A percentile compares a stretch with the other conserved stretches of the same genome.
Conservation (phyloP, 2,888 invertebrate species). For the Metalampra italica region DNA sequence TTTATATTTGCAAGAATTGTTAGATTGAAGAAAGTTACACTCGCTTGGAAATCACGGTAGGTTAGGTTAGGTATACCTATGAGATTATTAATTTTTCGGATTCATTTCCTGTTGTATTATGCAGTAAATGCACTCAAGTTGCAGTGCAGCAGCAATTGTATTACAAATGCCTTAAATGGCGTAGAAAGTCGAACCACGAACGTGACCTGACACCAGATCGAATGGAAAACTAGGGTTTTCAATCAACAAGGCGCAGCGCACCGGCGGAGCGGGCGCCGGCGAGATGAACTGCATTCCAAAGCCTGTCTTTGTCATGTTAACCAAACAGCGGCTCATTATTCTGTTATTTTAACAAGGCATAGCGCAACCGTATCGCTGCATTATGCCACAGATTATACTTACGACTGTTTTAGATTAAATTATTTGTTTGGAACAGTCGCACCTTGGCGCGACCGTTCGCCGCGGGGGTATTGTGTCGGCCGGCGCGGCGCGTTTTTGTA, state of each 20-base stretch:
- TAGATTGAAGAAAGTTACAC: too few relatives aligned
- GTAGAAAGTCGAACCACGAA: conserved; percentile 32
- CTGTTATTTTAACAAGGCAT: conserved; percentile 73
- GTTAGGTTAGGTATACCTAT: too few relatives aligned
- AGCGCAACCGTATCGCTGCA: conserved; percentile 20
- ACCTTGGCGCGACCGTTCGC: conserved; percentile 32
- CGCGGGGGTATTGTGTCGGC: conserved; percentile 50
- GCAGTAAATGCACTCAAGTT: neutral
- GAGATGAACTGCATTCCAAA: conserved; percentile 62
- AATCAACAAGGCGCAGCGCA: conserved; percentile 27
- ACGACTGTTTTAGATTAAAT: conserved; percentile 23
- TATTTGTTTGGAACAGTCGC: conserved; percentile 23
- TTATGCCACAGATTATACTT: conserved; percentile 2
- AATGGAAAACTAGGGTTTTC: conserved; percentile 54
- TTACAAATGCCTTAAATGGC: conserved; percentile 30
- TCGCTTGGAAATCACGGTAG: too few relatives aligned
- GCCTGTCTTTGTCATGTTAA: conserved; percentile 68
- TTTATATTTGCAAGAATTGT: too few relatives aligned
- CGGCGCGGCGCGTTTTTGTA: conserved; percentile 56
- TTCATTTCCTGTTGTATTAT: neutral
- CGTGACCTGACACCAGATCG: conserved; percentile 63
- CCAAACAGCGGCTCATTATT: conserved; percentile 68
- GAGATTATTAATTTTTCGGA: neutral
- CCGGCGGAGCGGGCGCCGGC: conserved; percentile 44
- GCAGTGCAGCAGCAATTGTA: conserved; percentile 13